Base-by-base conservation (phyloP, 2,113 vertebrate species). In the Zosterops lateralis region DNA sequence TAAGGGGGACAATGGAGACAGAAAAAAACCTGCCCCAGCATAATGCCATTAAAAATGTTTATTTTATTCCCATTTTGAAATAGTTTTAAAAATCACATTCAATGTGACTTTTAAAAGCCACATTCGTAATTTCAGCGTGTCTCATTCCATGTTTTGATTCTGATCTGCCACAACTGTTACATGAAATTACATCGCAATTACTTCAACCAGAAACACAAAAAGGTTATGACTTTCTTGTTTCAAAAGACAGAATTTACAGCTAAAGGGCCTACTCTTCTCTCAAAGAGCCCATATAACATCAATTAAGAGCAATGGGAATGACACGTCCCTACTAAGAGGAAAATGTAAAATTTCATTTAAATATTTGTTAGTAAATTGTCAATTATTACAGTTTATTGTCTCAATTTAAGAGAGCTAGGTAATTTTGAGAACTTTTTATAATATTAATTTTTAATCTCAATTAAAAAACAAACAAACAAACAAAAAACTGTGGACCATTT, bases 261-360 rank as follows among this genome's bases (percentile, higher is more conserved):
- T 96, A 60, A 89, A 83, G 89, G 89, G 77, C 47, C 21, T 90
- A 87, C 83, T 93, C 84, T 90, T 85, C 82, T 90, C 56, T 92
- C 85, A 92, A 90, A 96, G 77, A 89, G 72, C 89, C 87, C 58
- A 57, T 88, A 57, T 70, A 96, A 77, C 42, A 87, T n/a, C 95
- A 96, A 96, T 97, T 94, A 97, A 93, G 87, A 85, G 56, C 85
- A 96, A 97, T 71, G 85, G 61, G 58, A 94, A 83, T 90, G 94
- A 92, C 92, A 87, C 73, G 25, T 36, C 38, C 90, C 34, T 80
- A 83, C 21, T 77, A 48, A 90, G 36, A 91, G 26, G 16, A 81
- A 90, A 89, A 96, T 16, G 9, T 40, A 94, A 83, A 83, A 86
- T 94, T 94, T 89, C 54, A 75, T 62, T 90, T 74, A 87, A 95